Percentiles rank a stretch among this genome's conserved stretches.
These are phyloP conservation scores for Cheilosia soror DNA, from an alignment of 2,888 invertebrate species.

Conservation along the genomic window DNA sequence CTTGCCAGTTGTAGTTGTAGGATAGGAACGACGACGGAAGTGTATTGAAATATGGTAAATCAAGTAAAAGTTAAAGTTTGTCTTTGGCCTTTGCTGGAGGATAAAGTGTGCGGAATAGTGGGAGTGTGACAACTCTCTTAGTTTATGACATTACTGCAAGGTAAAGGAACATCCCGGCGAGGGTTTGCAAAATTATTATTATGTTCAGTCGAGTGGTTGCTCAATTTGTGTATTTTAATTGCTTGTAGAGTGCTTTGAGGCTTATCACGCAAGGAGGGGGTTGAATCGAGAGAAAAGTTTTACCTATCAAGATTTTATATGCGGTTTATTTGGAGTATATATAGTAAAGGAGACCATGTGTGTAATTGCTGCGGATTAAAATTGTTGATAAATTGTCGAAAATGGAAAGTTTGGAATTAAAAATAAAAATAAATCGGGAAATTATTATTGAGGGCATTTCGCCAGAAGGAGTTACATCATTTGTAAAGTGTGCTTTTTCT, in stretches of 20 bases:
- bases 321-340: background rate
- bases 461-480: background rate
- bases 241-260: slow-evolving; percentile 62
- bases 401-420: slow-evolving; percentile 34
- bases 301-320: slow-evolving; percentile 29
- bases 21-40: background rate
- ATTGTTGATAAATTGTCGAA: slow-evolving; percentile 58
- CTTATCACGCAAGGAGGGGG: slow-evolving; percentile 9
- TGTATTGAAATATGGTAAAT: slow-evolving; percentile 71
- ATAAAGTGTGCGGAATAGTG: slow-evolving; percentile 5
- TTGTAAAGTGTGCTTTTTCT: background rate
- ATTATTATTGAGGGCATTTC: background rate
- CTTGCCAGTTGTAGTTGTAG: background rate
- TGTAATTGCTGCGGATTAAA: slow-evolving; percentile 63
- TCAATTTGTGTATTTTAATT: slow-evolving; percentile 74
- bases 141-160: slow-evolving; percentile 70
- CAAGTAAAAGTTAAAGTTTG: slow-evolving; percentile 74
- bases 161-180: slow-evolving; percentile 42
- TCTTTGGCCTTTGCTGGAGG: slow-evolving; percentile 57
- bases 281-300: slow-evolving; percentile 45
- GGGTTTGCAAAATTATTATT: slow-evolving; percentile 66
- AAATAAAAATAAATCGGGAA: background rate
- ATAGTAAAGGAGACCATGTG: slow-evolving; percentile 43
- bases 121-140: slow-evolving; percentile 47
- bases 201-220: slow-evolving; percentile 70